These are phyloP conservation scores for Parapsyche elsis DNA, from an alignment of 1,140 invertebrate genomes.

Conservation along the genomic window DNA sequence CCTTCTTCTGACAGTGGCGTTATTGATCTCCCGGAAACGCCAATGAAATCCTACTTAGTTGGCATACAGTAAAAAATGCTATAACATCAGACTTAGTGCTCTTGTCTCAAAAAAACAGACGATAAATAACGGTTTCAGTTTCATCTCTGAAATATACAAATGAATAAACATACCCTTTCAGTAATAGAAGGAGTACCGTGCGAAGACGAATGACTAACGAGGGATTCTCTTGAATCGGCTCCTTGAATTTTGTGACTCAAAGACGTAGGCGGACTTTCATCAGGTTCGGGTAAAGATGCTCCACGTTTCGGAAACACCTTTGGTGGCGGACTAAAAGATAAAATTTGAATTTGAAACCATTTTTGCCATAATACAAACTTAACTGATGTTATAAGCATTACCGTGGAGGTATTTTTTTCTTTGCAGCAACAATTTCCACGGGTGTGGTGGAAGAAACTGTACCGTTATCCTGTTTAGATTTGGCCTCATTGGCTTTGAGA, in stretches of 20 bases:
- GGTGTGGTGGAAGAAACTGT: conserved; percentile 64
- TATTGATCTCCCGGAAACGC: too few species aligned
- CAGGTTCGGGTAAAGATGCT: conserved; percentile 67
- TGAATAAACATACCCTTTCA: conserved; percentile 61
- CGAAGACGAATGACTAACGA: conserved; percentile 64
- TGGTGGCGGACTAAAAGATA: conserved; percentile 69
- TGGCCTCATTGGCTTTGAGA: conserved; percentile 65
- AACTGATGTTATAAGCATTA: conserved; percentile 57
- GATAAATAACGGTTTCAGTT: too few species aligned
- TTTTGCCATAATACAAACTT: too few species aligned
- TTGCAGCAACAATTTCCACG: conserved; percentile 59
- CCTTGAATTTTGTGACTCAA: conserved; percentile 62
- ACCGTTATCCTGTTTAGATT: conserved; percentile 61
- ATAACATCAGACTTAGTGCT: too few species aligned
- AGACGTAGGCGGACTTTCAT: conserved; percentile 67
- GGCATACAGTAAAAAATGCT: too few species aligned
- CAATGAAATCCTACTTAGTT: too few species aligned
- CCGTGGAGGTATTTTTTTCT: conserved; percentile 72
- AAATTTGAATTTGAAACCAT: background rate
- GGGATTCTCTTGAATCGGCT: conserved; percentile 65
- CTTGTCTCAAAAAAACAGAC: too few species aligned
- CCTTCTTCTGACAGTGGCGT: too few species aligned
- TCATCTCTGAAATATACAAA: too few species aligned
- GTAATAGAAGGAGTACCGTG: conserved; percentile 64
- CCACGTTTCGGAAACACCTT: conserved; percentile 70